Percentiles rank a stretch among this genome's conserved stretches.
These are phyloP conservation scores for Sinosuthora webbiana DNA, from an alignment of 2,113 vertebrate species.

Conservation along the genomic window DNA sequence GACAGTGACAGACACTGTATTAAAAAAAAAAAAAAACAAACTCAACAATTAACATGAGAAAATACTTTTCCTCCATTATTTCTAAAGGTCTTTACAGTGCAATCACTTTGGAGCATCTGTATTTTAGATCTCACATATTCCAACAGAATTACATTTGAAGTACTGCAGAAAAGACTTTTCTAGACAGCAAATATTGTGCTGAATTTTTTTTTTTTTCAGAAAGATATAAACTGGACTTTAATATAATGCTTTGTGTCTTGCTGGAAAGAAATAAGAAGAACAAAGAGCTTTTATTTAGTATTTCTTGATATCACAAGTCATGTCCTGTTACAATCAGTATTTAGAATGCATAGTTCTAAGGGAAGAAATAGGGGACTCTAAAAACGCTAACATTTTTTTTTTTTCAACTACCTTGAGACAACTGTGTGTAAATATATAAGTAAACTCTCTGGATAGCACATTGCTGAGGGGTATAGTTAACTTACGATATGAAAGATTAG, in stretches of 20 bases:
- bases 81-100: not conserved
- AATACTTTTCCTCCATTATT: not conserved
- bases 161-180: not conserved
- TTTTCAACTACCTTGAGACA: not conserved
- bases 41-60: not conserved
- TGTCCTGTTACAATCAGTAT: not conserved
- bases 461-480: not conserved
- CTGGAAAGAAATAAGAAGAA: not conserved
- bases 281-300: not conserved
- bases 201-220: not conserved
- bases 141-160: not conserved
- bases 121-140: not conserved
- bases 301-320: not conserved
- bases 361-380: not conserved
- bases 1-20: fast-evolving
- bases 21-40: not conserved
- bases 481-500: not conserved
- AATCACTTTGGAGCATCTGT: not conserved
- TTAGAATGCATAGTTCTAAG: not conserved
- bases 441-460: not conserved
- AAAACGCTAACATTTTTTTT: not conserved
- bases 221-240: not conserved
- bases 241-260: not conserved
- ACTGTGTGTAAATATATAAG: not conserved
- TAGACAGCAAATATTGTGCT: not conserved